Evolutionary conservation across 2,113 vertebrate genomes (phyloP).

Genomic region (Erinaceus europaeus): DNA sequence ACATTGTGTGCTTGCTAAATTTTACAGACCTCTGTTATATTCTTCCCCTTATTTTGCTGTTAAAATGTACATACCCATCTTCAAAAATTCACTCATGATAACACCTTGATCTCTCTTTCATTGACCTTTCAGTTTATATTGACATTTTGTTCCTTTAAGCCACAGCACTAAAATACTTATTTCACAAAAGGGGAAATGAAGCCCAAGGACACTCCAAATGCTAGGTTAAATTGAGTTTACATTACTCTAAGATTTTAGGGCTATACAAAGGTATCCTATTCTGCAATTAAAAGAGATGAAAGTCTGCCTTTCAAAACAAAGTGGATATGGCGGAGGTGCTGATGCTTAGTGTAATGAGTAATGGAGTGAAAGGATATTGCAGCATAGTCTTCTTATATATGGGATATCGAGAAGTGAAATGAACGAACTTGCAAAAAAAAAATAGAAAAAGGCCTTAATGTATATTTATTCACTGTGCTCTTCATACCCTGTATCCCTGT

Average conservation of each 20-base stretch:
- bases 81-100: background rate
- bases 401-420: too few relatives aligned
- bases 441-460: too few relatives aligned
- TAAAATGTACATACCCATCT: background rate
- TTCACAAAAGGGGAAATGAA: background rate
- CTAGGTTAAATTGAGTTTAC: background rate
- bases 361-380: too few relatives aligned
- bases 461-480: too few relatives aligned
- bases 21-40: background rate
- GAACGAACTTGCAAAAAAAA: too few relatives aligned
- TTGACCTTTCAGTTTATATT: background rate
- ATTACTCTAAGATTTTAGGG: background rate
- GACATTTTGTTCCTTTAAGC: background rate
- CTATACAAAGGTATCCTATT: background rate
- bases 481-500: too few relatives aligned
- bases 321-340: too few relatives aligned
- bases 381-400: too few relatives aligned
- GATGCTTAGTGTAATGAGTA: too few relatives aligned
- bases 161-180: background rate
- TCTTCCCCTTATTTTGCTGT: background rate
- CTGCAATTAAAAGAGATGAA: too few relatives aligned
- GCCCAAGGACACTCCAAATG: background rate
- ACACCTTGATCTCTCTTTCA: background rate
- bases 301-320: too few relatives aligned
- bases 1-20: background rate